Percentiles rank a stretch among this genome's conserved stretches.
These are phyloP conservation scores for Crocuta crocuta DNA, from an alignment of 2,113 vertebrate genomes.

Conservation along the genomic window DNA sequence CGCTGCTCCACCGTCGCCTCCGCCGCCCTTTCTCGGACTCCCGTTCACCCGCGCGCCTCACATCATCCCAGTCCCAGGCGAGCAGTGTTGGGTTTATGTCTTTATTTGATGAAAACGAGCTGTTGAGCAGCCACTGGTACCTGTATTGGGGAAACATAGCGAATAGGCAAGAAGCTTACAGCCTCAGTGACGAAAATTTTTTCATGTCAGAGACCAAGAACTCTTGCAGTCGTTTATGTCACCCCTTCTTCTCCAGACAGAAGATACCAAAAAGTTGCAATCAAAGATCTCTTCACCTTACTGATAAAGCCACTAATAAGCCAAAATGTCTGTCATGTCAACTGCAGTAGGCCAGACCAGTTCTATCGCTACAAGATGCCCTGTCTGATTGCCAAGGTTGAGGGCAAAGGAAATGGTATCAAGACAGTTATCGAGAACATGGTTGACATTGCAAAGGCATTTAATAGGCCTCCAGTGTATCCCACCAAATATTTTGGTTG, in stretches of 20 bases:
- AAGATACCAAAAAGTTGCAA: conserved; percentile 99
- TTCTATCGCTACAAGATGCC: conserved; percentile 99
- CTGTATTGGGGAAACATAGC: conserved; percentile 99
- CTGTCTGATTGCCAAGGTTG: conserved; percentile 99
- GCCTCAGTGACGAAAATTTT: conserved; percentile 98
- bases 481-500: conserved; percentile 99
- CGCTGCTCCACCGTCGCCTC: too few relatives aligned
- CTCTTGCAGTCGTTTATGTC: conserved; percentile 99
- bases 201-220: conserved; percentile 99
- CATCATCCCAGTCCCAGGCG: too few relatives aligned
- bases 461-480: conserved; percentile 99
- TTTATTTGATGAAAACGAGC: conserved; percentile 86
- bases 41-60: too few relatives aligned
- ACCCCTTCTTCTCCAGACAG: conserved; percentile 99
- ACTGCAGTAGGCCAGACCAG: conserved; percentile 99
- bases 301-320: conserved; percentile 96
- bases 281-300: conserved; percentile 98
- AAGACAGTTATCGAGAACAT: conserved; percentile 99
- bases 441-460: conserved; percentile 99
- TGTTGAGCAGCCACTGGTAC: conserved; percentile 99
- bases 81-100: too few relatives aligned
- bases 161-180: conserved; percentile 96
- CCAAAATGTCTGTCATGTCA: conserved; percentile 99
- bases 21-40: too few relatives aligned
- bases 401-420: conserved; percentile 99